Evolutionary conservation across 2,888 invertebrate genomes (phyloP).

Genomic region (Heteromyza rotundicornis): DNA sequence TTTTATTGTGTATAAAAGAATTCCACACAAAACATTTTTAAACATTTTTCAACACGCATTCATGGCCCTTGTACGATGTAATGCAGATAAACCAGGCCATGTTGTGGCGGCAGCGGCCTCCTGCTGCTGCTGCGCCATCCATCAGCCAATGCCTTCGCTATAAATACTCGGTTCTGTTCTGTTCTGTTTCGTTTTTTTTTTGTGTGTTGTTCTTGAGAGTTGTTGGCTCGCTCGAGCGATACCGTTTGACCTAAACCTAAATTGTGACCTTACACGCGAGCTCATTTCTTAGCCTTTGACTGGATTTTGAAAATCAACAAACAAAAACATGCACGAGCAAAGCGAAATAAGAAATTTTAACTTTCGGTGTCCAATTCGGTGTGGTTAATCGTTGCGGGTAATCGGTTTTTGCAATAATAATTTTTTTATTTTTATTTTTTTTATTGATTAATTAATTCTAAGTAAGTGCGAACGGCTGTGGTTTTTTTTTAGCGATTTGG

Average conservation of each 20-base stretch:
- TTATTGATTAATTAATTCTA: too few relatives aligned
- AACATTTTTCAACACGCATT: conserved; percentile 43
- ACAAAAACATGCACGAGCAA: too few relatives aligned
- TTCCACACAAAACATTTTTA: conserved; percentile 35
- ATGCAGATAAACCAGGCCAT: not conserved
- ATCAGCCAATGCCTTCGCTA: not conserved
- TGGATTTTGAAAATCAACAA: too few relatives aligned
- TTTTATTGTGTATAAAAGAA: conserved; percentile 48
- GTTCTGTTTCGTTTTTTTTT: conserved; percentile 13
- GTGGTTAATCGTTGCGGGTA: too few relatives aligned
- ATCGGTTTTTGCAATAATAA: too few relatives aligned
- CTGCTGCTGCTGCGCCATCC: not conserved
- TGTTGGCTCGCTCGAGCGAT: conserved; percentile 37
- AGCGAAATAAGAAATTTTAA: too few relatives aligned
- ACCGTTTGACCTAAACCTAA: conserved; percentile 58
- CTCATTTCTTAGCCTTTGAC: conserved; percentile 21
- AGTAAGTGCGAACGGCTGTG: too few relatives aligned
- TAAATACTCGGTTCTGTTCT: not conserved
- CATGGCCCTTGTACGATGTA: not conserved
- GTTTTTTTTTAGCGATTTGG: too few relatives aligned
- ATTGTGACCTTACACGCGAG: conserved; percentile 56
- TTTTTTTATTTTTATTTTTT: too few relatives aligned
- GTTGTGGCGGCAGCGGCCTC: too few relatives aligned
- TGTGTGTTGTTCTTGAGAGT: too few relatives aligned
- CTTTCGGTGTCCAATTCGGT: too few relatives aligned